Conservation (phyloP, 2,888 invertebrate genomes). For the Lasioglossum figueresi region DNA sequence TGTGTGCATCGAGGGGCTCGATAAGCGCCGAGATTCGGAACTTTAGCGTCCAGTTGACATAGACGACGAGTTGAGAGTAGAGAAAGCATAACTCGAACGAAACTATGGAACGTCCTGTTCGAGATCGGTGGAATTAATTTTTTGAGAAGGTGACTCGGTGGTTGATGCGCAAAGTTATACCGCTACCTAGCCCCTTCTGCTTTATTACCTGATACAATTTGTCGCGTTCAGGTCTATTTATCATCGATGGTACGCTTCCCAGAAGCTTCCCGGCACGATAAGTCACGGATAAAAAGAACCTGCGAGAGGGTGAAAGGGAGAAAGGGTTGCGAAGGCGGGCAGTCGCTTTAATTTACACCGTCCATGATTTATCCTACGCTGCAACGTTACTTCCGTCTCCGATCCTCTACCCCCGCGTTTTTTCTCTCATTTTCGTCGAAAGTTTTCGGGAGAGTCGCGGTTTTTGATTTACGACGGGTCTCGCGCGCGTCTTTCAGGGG, state of each 20-base stretch:
- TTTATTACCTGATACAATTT: constrained; percentile 73
- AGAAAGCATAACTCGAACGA: neutral
- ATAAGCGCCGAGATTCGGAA: neutral
- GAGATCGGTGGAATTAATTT: neutral
- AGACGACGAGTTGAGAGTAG: neutral
- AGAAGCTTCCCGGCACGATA: constrained; percentile 69
- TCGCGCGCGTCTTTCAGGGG: constrained; percentile 45
- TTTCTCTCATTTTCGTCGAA: constrained; percentile 33
- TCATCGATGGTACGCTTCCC: constrained; percentile 62
- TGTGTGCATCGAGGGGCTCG: neutral
- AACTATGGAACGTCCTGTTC: neutral
- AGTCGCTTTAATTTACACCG: constrained; percentile 76
- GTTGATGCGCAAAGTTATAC: constrained; percentile 12
- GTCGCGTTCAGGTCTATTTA: constrained; percentile 73
- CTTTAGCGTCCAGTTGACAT: neutral
- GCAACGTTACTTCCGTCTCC: constrained; percentile 70
- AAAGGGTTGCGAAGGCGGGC: constrained; percentile 57
- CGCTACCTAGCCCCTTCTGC: neutral
- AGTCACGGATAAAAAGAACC: constrained; percentile 66
- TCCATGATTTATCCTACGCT: constrained; percentile 75
- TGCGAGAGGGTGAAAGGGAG: constrained; percentile 25
- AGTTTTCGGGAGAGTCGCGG: constrained; percentile 70
- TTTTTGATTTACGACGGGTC: constrained; percentile 69
- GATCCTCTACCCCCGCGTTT: constrained; percentile 21
- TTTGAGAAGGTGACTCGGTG: neutral